Percentiles rank a stretch among this genome's conserved stretches.
phyloP scores from a whole-genome alignment of 2,797 vertebrate species.

The Microchirus variegatus region DNA sequence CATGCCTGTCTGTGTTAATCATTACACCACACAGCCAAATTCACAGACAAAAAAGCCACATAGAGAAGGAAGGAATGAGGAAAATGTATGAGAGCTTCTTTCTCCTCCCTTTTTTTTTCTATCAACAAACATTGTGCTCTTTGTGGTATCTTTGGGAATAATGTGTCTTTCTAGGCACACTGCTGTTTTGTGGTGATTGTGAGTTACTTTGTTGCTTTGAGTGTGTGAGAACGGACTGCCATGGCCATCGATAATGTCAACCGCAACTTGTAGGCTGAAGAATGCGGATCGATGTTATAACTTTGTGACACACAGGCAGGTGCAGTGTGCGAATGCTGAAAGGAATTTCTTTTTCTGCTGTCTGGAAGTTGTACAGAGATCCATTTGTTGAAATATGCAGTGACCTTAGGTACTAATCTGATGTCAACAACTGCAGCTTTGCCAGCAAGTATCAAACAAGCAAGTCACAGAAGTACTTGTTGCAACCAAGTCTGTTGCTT shows the following conservation, averaged over 20 bases:
- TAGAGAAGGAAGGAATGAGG: slow-evolving; percentile 79
- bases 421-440: slow-evolving; percentile 26
- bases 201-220: slow-evolving; percentile 42
- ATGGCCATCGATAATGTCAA: slow-evolving; percentile 40
- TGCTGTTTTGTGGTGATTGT: slow-evolving; percentile 29
- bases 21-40: slow-evolving; percentile 81
- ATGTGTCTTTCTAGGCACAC: slow-evolving; percentile 43
- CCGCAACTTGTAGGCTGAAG: slow-evolving; percentile 28
- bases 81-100: slow-evolving; percentile 71
- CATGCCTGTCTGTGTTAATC: slow-evolving; percentile 86
- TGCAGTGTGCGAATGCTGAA: slow-evolving; percentile 22
- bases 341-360: slow-evolving; percentile 42
- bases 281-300: slow-evolving; percentile 68
- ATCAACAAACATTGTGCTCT: slow-evolving; percentile 70
- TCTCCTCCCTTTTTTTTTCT: slow-evolving; percentile 18
- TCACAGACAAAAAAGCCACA: slow-evolving; percentile 57
- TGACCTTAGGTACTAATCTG: slow-evolving; percentile 32
- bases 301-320: slow-evolving; percentile 39
- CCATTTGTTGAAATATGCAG: slow-evolving; percentile 38
- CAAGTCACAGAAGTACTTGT: slow-evolving; percentile 22
- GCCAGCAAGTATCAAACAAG: slow-evolving; percentile 21
- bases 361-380: slow-evolving; percentile 13
- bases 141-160: slow-evolving; percentile 60
- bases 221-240: slow-evolving; percentile 65
- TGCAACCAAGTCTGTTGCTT: slow-evolving; percentile 28